phyloP scores from a whole-genome alignment of 2,797 vertebrate species.

The Ceryle rudis region DNA sequence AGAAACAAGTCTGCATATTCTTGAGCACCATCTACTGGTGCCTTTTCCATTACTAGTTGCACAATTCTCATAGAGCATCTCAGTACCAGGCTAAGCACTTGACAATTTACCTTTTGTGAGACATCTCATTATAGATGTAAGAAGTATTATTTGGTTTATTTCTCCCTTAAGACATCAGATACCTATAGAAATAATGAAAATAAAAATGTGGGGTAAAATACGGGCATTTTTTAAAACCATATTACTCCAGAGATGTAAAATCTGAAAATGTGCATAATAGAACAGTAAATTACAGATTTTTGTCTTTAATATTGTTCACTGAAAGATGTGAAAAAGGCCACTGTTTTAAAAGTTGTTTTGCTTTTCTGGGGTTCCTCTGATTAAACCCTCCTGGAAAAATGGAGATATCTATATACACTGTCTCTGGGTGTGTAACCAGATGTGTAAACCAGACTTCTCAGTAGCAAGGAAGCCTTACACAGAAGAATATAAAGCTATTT shows the following conservation, averaged over 20 bases:
- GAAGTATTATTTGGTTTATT: not conserved
- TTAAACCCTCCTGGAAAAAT: not conserved
- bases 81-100: not conserved
- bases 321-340: not conserved
- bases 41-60: not conserved
- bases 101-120: not conserved
- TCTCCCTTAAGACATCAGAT: not conserved
- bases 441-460: not conserved
- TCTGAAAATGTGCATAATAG: not conserved
- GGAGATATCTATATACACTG: not conserved
- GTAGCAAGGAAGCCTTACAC: not conserved
- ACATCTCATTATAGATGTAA: not conserved
- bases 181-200: not conserved
- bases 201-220: not conserved
- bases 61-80: fast-evolving
- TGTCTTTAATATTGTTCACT: not conserved
- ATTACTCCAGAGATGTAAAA: not conserved
- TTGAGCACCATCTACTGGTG: conserved; percentile 53
- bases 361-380: not conserved
- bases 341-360: not conserved
- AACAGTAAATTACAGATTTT: not conserved
- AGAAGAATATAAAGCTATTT: not conserved
- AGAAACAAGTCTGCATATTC: not conserved
- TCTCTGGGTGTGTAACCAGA: not conserved
- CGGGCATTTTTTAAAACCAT: not conserved